phyloP scores from a whole-genome alignment of 2,113 vertebrate genomes.

The Gopherus flavomarginatus region DNA sequence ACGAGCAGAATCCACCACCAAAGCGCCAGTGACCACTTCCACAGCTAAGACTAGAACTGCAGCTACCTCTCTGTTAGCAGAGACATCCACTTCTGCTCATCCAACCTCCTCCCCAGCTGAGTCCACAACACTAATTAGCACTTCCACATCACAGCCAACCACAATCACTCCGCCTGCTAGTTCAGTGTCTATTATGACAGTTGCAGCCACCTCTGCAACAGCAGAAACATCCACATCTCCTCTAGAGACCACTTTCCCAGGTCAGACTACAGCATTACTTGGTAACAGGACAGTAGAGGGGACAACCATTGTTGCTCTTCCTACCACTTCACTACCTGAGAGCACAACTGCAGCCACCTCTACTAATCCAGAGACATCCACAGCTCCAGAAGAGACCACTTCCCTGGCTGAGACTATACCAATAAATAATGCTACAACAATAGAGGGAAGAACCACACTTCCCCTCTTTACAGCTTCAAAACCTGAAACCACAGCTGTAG shows the following conservation, averaged over 20 bases:
- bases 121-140: not conserved
- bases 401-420: no score
- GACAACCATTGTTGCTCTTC: no score
- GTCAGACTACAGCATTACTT: not conserved
- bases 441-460: not conserved
- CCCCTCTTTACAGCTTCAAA: not conserved
- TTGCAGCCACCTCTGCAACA: not conserved
- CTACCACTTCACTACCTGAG: no score
- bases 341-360: not conserved
- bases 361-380: fast-evolving
- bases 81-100: not conserved
- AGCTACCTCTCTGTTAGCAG: not conserved
- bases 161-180: not conserved
- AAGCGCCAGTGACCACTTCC: not conserved
- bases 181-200: not conserved
- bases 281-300: no score
- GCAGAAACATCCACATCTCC: not conserved
- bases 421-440: no score
- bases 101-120: not conserved
- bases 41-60: not conserved
- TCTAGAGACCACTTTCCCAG: not conserved
- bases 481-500: no score
- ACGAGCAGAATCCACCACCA: not conserved
- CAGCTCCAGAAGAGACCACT: not conserved
- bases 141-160: not conserved